Percentiles rank a stretch among this genome's conserved stretches.
Evolutionary conservation across 2,888 invertebrate genomes (phyloP).

Genomic region (Papilio gigon): DNA sequence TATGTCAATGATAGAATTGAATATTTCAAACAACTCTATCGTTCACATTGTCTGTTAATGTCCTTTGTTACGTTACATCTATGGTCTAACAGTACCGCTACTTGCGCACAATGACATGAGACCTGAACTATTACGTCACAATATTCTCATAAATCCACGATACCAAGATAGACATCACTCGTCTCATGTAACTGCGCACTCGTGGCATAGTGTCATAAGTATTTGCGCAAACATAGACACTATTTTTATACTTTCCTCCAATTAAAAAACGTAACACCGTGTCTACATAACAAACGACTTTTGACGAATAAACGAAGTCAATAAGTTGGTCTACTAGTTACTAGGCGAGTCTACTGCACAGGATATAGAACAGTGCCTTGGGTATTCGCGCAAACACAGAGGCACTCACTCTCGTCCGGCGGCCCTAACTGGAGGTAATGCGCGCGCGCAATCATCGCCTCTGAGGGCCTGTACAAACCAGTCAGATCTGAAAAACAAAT

Average conservation of each 20-base stretch:
- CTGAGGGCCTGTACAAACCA: slow-evolving; percentile 23
- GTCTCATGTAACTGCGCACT: slow-evolving; percentile 5
- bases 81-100: slow-evolving; percentile 13
- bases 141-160: not conserved
- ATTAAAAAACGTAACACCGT: not conserved
- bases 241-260: slow-evolving; percentile 2
- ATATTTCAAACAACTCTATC: not conserved
- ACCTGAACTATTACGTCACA: not conserved
- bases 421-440: slow-evolving; percentile 18
- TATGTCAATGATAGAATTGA: no score
- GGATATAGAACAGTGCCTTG: slow-evolving; percentile 21
- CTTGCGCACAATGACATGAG: slow-evolving; percentile 16
- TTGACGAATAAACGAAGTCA: not conserved
- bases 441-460: slow-evolving; percentile 5
- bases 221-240: slow-evolving; percentile 17
- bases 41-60: not conserved
- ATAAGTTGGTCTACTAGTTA: not conserved
- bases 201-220: not conserved
- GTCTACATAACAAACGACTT: slow-evolving; percentile 4
- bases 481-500: slow-evolving; percentile 23
- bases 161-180: no score
- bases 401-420: slow-evolving; percentile 16
- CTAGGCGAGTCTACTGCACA: slow-evolving; percentile 16
- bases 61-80: not conserved
- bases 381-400: slow-evolving; percentile 25